These are phyloP conservation scores for Empis livida DNA, from an alignment of 2,888 invertebrate genomes.

Conservation along the genomic window DNA sequence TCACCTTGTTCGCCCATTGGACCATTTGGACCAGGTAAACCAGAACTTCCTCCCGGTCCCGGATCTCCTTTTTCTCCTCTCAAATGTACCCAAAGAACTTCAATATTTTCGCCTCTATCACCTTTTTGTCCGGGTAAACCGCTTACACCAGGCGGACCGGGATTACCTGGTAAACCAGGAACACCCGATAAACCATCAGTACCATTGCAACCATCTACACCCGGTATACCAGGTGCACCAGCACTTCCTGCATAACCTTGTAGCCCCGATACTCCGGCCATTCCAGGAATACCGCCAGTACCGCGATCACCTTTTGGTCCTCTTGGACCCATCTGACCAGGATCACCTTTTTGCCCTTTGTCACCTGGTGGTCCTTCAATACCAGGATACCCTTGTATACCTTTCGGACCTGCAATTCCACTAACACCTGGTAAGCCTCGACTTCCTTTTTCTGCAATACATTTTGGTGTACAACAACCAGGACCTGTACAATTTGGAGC, in stretches of 20 bases:
- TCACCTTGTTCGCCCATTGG: conserved; percentile 65
- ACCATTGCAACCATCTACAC: conserved; percentile 92
- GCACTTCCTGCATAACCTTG: conserved; percentile 31
- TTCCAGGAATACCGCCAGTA: conserved; percentile 76
- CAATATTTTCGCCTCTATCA: conserved; percentile 67
- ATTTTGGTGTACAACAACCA: conserved; percentile 69
- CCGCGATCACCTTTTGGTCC: conserved; percentile 80
- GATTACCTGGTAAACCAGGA: conserved; percentile 53
- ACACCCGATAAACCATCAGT: conserved; percentile 73
- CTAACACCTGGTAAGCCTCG: conserved; percentile 61
- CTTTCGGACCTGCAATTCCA: conserved; percentile 60
- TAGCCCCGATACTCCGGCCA: conserved; percentile 51
- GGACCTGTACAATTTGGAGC: conserved; percentile 50
- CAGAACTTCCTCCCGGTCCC: conserved; percentile 31
- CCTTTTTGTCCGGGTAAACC: conserved; percentile 39
- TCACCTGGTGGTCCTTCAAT: conserved; percentile 74
- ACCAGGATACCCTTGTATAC: conserved; percentile 69
- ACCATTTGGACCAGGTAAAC: conserved; percentile 28
- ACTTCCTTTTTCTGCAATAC: conserved; percentile 77
- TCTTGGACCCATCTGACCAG: conserved; percentile 65
- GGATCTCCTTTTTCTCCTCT: conserved; percentile 80
- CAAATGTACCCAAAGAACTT: conserved; percentile 39
- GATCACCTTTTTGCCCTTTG: conserved; percentile 80
- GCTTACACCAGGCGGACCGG: conserved; percentile 64
- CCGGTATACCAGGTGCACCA: conserved; percentile 67